Base-by-base conservation (phyloP, 2,797 vertebrate species). In the Meriones psammophilus region DNA sequence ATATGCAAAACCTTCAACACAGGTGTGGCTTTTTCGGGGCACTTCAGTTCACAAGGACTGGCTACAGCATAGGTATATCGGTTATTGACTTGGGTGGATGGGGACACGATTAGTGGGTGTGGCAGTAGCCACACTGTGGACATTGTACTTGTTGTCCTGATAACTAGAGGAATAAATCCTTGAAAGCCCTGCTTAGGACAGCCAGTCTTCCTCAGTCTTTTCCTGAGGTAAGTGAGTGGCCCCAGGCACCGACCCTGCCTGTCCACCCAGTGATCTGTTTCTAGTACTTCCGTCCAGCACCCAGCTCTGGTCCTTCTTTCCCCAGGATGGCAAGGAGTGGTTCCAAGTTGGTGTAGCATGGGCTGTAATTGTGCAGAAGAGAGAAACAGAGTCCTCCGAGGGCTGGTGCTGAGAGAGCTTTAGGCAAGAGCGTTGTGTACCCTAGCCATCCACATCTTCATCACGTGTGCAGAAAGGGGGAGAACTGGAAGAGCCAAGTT, bases 21-120 rank as follows among this genome's bases (percentile, higher is more conserved):
- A 62, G 22, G 39, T 78, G 26, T 89, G 60, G 30, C 33, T 64
- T 89, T 74, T 74, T n/a, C 36, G 3, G 58, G 58, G 39, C n/a
- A 78, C 73, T 26, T 77, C 20, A 26, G 30, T 89, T 77, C 28
- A 46, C 12, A 46, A 50, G 58, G 39, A 46, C 39, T n/a, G 18
- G 60, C 58, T 14, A 46, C 1, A 83, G 7, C 1, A 17, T 3
- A 15, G 62, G 26, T 46, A 24, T 58, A 50, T 60, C 26, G 28
- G 6, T 30, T 14, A 14, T 46, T 46, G 1, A 56, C 46, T n/a
- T 62, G 7, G n/a, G 28, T 14, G 24, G 1, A 3, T 1, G 0
- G n/a, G 24, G 9, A 15, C 4, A 13, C 15, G 68, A 60, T 28
- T 24, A 66, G 87, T 62, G 56, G 3, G 56, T 26, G 8, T 14